phyloP scores from a whole-genome alignment of 2,888 invertebrate species.

The Latrodectus elegans region DNA sequence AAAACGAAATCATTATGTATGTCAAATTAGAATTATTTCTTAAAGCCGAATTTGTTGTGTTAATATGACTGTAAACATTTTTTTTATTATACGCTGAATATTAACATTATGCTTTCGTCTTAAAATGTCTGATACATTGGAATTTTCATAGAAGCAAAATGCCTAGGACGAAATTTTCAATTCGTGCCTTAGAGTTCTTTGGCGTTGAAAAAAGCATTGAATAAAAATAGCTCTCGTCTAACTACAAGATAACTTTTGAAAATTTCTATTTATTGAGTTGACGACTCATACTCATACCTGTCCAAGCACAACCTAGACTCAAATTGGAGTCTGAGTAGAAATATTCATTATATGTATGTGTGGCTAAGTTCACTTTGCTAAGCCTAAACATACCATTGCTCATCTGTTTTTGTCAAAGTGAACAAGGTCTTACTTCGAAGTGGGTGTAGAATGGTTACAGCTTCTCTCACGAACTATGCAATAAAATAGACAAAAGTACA shows the following conservation, averaged over 20 bases:
- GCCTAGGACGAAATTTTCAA: slow-evolving; percentile 1
- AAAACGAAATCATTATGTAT: too few relatives aligned
- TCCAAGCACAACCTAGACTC: slow-evolving; percentile 70
- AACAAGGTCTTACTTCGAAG: slow-evolving; percentile 67
- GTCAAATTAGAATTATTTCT: too few relatives aligned
- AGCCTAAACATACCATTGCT: slow-evolving; percentile 69
- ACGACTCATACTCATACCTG: slow-evolving; percentile 69
- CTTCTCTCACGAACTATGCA: slow-evolving; percentile 51
- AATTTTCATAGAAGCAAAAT: not conserved
- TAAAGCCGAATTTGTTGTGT: too few relatives aligned
- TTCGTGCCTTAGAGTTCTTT: slow-evolving; percentile 31
- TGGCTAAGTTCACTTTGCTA: slow-evolving; percentile 69
- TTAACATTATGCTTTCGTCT: not conserved
- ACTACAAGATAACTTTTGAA: slow-evolving; percentile 50
- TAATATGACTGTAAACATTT: too few relatives aligned
- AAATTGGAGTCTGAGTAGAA: slow-evolving; percentile 63
- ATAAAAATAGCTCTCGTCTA: slow-evolving; percentile 39
- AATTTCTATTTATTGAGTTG: slow-evolving; percentile 58
- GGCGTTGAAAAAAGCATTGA: slow-evolving; percentile 4
- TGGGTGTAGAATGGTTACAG: slow-evolving; percentile 40
- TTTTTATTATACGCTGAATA: too few relatives aligned
- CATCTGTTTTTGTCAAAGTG: slow-evolving; percentile 68
- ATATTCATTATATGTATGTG: slow-evolving; percentile 65
- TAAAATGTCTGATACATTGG: not conserved
- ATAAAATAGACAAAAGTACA: slow-evolving; percentile 54